Evolutionary conservation across 35 echinoderm and acorn worm species (phyloP).

Genomic region (Hemicentrotus pulcherrimus): DNA sequence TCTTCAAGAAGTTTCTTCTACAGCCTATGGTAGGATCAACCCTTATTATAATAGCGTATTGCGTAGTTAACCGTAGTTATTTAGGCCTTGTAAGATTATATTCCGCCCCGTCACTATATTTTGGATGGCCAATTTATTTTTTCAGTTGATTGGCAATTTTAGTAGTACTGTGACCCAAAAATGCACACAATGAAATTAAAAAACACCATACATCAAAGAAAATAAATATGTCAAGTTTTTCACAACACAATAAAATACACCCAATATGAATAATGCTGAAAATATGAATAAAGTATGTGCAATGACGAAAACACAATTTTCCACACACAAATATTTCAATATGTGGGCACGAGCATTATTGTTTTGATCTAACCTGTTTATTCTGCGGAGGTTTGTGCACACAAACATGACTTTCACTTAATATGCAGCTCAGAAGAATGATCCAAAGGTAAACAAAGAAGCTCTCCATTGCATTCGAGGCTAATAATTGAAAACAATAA

Average conservation of each 20-base stretch:
- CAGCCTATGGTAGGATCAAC: too few relatives aligned
- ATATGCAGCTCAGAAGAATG: background rate
- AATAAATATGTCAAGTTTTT: too few relatives aligned
- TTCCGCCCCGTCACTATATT: too few relatives aligned
- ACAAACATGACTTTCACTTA: conserved; percentile 40
- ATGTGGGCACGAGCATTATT: background rate
- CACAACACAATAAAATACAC: background rate
- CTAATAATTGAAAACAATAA: background rate
- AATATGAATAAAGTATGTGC: background rate
- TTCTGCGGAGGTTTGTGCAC: conserved; percentile 34
- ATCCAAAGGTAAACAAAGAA: background rate
- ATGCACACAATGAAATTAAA: too few relatives aligned
- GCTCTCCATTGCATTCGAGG: background rate
- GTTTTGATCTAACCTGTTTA: conserved; percentile 2
- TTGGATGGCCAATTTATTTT: too few relatives aligned
- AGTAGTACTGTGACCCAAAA: too few relatives aligned
- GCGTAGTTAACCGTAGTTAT: too few relatives aligned
- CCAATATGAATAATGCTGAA: background rate
- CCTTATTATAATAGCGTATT: too few relatives aligned
- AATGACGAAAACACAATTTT: background rate
- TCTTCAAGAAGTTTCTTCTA: too few relatives aligned
- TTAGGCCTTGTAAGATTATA: too few relatives aligned
- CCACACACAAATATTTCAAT: background rate
- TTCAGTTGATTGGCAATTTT: too few relatives aligned
- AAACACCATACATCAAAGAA: too few relatives aligned